Evolutionary conservation across 2,113 vertebrate species (phyloP), one percentile per base, ranked within the genome.

Genomic region (Microcebus jonahi): DNA sequence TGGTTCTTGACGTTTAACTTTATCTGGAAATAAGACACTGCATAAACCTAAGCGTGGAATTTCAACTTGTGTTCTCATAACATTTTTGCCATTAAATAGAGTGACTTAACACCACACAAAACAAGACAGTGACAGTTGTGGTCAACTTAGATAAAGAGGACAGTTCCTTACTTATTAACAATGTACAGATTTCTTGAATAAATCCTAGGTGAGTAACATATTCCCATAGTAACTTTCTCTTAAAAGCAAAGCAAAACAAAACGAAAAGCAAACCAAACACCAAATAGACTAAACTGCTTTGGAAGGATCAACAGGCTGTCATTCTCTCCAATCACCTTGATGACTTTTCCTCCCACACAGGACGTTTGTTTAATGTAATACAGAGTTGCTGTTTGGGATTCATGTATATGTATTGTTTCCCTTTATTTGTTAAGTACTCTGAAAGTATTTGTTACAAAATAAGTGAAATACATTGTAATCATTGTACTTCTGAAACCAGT

Each of bases 361-460:
- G 25, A 93, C 8, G 12, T 27, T 57, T 53, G 70, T 68, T 96
- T 71, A 67, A 53, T 55, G 18, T 95, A 59, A 42, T n/a, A 75
- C 50, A 31, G 55, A 93, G 59, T 95, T 90, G 31, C 63, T 86
- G 8, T 92, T n/a, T 70, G 42, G 53, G 67, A 48, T 95, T 70
- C 39, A 87, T 79, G n/a, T 75, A 10, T n/a, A 87, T 79, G n/a
- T 75, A 10, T 88, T 90, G 59, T 86, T 95, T 90, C 31, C 57
- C 31, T 88, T 97, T 91, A 57, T 90, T 92, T 94, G 50, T 48
- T 36, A 93, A 95, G 68, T 91, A 48, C 68, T 79, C 50, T 50
- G 63, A 94, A 97, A 88, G 36, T 88, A 48, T 91, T 73, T 97
- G 89, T 86, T 93, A 59, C 59, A 96, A 91, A 93, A 45, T 70